These are phyloP conservation scores for Heteractis magnifica DNA, from an alignment of 92 coral and sea anemone species.

Conservation along the genomic window DNA sequence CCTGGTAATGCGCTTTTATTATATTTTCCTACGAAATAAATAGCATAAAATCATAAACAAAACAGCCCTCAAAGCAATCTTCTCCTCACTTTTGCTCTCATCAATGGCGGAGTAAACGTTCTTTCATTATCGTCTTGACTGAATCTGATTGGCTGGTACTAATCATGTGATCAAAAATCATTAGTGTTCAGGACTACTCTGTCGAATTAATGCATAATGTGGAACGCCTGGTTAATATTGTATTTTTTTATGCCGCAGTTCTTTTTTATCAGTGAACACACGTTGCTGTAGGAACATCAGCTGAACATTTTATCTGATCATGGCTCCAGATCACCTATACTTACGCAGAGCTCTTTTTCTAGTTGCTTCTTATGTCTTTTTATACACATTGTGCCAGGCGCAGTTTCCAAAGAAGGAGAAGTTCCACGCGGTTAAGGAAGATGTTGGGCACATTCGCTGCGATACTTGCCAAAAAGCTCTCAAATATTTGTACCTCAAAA, in stretches of 20 bases:
- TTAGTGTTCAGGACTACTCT: not conserved
- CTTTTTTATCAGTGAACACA: not conserved
- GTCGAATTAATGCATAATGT: not conserved
- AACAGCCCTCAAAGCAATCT: not conserved
- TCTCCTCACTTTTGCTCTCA: not conserved
- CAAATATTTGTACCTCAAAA: slow-evolving; percentile 73
- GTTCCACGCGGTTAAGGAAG: slow-evolving; percentile 77
- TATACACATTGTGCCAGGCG: slow-evolving; percentile 33
- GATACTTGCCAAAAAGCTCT: slow-evolving; percentile 95
- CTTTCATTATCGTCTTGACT: not conserved
- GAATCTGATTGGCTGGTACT: not conserved
- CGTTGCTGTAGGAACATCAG: not conserved
- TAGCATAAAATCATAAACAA: not conserved
- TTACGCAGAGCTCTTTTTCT: slow-evolving; percentile 1
- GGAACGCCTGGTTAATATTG: slow-evolving; percentile 19
- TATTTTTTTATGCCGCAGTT: not conserved
- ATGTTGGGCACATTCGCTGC: slow-evolving; percentile 77
- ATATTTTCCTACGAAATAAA: not conserved
- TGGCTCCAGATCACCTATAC: not conserved
- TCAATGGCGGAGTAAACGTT: slow-evolving; percentile 26
- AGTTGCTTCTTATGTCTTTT: slow-evolving; percentile 6
- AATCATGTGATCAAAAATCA: slow-evolving; percentile 12
- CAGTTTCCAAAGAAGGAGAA: slow-evolving; percentile 82
- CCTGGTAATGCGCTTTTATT: not conserved
- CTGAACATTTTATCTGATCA: not conserved